Conservation (phyloP, 2,113 vertebrate species). For the Eolophus roseicapilla region DNA sequence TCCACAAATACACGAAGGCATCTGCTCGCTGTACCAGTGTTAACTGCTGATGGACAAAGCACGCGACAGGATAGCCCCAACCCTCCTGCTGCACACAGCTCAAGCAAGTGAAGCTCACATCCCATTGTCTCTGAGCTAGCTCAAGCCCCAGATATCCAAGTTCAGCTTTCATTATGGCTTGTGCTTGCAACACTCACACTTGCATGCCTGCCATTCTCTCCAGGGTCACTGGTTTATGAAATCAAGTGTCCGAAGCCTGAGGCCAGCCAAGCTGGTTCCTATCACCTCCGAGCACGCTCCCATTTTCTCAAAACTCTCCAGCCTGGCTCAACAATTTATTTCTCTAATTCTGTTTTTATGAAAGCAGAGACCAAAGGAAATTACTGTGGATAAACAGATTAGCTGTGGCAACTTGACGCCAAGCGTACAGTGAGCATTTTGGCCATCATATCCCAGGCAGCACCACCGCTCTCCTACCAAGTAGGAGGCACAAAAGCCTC, state of each 20-base stretch:
- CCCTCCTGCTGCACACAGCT: neutral
- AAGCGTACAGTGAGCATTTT: neutral
- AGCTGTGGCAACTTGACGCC: neutral
- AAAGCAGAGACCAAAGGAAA: constrained; percentile 42
- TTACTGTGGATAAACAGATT: constrained; percentile 35
- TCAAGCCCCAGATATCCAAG: neutral
- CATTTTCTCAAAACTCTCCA: neutral
- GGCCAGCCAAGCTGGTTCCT: neutral
- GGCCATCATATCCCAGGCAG: neutral
- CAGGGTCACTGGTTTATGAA: neutral
- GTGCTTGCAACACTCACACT: neutral
- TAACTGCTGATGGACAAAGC: neutral
- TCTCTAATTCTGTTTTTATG: constrained; percentile 49
- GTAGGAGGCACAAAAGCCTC: constrained; percentile 29
- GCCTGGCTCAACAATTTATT: neutral
- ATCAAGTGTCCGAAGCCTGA: neutral
- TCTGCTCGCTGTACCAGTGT: neutral
- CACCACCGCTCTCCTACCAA: neutral
- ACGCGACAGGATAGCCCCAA: neutral
- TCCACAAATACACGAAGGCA: accelerated
- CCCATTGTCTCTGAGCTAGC: neutral
- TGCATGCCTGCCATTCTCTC: neutral
- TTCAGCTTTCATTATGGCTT: neutral
- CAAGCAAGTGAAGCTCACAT: neutral
- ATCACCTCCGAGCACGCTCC: neutral